Conservation (phyloP, 1,140 invertebrate species). For the Chelonus insularis region DNA sequence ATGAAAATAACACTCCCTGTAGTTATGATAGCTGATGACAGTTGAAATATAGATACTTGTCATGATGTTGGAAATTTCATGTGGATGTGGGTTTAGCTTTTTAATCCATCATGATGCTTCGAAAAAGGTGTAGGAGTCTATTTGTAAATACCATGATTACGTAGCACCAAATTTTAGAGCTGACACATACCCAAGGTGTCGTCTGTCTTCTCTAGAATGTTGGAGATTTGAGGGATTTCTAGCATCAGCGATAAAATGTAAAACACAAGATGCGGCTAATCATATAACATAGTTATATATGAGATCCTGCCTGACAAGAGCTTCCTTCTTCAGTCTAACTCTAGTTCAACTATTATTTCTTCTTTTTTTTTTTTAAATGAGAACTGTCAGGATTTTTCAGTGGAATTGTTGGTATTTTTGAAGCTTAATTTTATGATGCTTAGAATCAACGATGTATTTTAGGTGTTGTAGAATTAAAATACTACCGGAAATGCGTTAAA, state of each 20-base stretch:
- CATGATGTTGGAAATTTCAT: not conserved
- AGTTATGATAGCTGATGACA: not conserved
- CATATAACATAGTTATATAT: not conserved
- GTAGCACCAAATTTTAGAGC: not conserved
- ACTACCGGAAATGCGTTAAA: too few species aligned
- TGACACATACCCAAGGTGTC: slow-evolving; percentile 37
- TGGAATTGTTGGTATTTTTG: too few species aligned
- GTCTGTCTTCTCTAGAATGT: slow-evolving; percentile 32
- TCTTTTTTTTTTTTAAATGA: not conserved
- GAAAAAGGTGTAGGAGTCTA: slow-evolving; percentile 21
- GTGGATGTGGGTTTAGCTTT: not conserved
- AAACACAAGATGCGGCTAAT: slow-evolving; percentile 32
- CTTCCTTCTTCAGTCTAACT: not conserved
- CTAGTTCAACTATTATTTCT: too few species aligned
- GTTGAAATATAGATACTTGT: not conserved
- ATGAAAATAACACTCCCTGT: too few species aligned
- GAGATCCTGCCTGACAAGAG: not conserved
- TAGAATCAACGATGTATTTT: too few species aligned
- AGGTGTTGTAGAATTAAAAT: too few species aligned
- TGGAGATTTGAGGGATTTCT: slow-evolving; percentile 39
- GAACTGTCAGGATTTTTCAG: too few species aligned
- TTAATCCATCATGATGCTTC: slow-evolving; percentile 31
- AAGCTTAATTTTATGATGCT: too few species aligned
- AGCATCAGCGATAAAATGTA: slow-evolving; percentile 36
- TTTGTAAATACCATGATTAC: slow-evolving; percentile 34